These are phyloP conservation scores for Microplitis demolitor DNA, from an alignment of 1,140 invertebrate species.

Conservation along the genomic window DNA sequence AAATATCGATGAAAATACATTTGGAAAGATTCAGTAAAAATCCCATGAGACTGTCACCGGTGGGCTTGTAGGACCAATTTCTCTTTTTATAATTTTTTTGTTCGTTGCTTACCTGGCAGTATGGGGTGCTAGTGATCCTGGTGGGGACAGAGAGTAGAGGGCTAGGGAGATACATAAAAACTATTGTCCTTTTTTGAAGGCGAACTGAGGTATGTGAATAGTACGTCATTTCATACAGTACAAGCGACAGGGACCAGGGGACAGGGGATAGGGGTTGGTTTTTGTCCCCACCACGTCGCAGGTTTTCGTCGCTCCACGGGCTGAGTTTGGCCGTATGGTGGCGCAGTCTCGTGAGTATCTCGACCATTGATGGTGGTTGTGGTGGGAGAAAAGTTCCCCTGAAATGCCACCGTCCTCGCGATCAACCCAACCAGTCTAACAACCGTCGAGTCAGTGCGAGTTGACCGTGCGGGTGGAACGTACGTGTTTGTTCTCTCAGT, in stretches of 20 bases:
- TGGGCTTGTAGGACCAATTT: constrained; percentile 9
- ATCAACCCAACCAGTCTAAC: constrained; percentile 7
- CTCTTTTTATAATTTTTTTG: neutral
- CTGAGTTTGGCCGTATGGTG: constrained; percentile 32
- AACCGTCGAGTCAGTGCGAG: constrained; percentile 44
- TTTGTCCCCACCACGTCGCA: neutral
- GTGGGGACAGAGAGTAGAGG: too few species aligned
- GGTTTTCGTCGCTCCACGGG: neutral
- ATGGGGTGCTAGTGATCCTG: neutral
- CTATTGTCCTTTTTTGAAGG: constrained; percentile 23
- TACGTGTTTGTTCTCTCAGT: constrained; percentile 13
- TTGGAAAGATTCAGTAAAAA: constrained; percentile 20
- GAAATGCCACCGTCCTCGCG: constrained; percentile 24
- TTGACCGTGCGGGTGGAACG: constrained; percentile 42
- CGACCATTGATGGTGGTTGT: neutral
- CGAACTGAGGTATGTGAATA: constrained; percentile 25
- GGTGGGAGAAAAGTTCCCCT: constrained; percentile 19
- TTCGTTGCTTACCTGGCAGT: constrained; percentile 13
- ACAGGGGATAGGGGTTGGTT: constrained; percentile 8
- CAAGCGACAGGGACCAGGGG: too few species aligned
- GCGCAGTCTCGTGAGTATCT: constrained; percentile 28
- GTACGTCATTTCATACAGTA: constrained; percentile 19
- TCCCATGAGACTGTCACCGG: constrained; percentile 24
- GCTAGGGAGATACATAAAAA: neutral
- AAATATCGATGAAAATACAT: constrained; percentile 10